Conservation (phyloP, 35 echinoderm and acorn worm species). For the Patiria miniata region DNA sequence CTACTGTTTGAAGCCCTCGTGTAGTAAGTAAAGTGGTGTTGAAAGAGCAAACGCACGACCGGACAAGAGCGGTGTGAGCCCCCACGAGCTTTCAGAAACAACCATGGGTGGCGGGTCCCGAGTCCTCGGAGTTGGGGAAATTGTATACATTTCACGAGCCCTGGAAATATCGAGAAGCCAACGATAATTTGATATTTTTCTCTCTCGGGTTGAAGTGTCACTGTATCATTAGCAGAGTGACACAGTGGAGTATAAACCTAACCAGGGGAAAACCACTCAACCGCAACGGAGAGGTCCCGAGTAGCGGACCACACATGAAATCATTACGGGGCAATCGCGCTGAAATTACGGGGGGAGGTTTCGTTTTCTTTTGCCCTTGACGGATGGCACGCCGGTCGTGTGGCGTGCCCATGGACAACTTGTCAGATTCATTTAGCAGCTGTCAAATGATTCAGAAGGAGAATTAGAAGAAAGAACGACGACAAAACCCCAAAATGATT, state of each 20-base stretch:
- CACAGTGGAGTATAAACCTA: too few relatives aligned
- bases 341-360: neutral
- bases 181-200: too few relatives aligned
- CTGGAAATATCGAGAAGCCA: too few relatives aligned
- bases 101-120: too few relatives aligned
- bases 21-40: conserved; percentile 3
- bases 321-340: conserved; percentile 9
- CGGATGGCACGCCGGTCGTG: neutral
- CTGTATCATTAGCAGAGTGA: too few relatives aligned
- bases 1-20: too few relatives aligned
- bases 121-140: too few relatives aligned
- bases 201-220: too few relatives aligned
- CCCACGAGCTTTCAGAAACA: too few relatives aligned
- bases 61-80: too few relatives aligned
- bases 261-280: too few relatives aligned
- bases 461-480: neutral
- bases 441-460: neutral
- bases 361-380: neutral
- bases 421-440: conserved; percentile 20
- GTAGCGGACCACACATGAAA: conserved; percentile 21
- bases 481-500: neutral
- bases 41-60: neutral
- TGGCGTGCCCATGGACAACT: neutral
- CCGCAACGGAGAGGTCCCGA: neutral
- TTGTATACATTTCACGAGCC: too few relatives aligned